Base-by-base conservation (phyloP, 1,140 invertebrate genomes). In the Papilio polytes region DNA sequence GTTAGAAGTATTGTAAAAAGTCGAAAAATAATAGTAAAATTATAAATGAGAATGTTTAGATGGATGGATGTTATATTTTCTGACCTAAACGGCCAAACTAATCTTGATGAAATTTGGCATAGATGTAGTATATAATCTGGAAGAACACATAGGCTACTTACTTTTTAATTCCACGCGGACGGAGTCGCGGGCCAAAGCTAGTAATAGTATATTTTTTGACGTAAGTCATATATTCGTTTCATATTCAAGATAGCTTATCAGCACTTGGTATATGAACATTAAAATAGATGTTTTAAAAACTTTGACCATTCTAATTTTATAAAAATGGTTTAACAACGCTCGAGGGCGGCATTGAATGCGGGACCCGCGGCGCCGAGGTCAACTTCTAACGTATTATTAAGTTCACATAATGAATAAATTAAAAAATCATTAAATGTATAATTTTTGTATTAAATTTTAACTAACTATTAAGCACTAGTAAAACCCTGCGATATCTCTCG, bases 271-370 rank as follows among this genome's bases (percentile, higher is more conserved):
- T 12, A 26, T 63, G 26, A 31, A 70, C 26, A 26, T 70, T 70
- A 70, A 70, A 70, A 66, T 31, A 66, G 36, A 63, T 36, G 13
- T 70, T 70, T 70, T 36, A 70, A 70, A 70, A 70, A 70, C 26
- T 70, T 70, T 70, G 63, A 70, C 63, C 63, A 70, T 70, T 70
- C 63, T 70, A 70, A 70, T 70, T 70, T 70, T 70, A 36, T 70
- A 70, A 31, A 41, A 70, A 70, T 70, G 63, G 63, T 70, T 70
- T 70, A 31, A 70, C 63, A 70, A 70, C 63, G 63, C 63, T 70
- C 63, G 63, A 66, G 63, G 63, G 63, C 63, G 63, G 63, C 63
- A 66, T 66, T 66, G 63, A 66, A 66, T 31, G 26, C 7, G 63
- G 63, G 63, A 66, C 63, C 63, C 10, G 63, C 63, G 63, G 12